phyloP scores from a whole-genome alignment of 2,113 vertebrate species.

The Myocastor coypus region DNA sequence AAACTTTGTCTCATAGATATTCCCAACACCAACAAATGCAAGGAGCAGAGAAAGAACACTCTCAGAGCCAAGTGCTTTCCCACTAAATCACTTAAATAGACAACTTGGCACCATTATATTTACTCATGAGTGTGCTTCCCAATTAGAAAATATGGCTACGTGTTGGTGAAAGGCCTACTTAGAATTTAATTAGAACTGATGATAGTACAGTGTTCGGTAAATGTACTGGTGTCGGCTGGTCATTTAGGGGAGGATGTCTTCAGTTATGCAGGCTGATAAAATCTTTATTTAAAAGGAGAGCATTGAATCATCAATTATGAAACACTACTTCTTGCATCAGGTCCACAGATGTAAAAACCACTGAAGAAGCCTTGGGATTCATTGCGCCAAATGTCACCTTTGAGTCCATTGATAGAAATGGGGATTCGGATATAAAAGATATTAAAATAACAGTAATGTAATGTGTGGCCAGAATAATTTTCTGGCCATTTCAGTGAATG shows the following conservation, averaged over 20 bases:
- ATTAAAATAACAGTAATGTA: not conserved
- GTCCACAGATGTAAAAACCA: constrained; percentile 25
- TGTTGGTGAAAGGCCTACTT: constrained; percentile 61
- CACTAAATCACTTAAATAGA: constrained; percentile 49
- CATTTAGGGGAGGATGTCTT: constrained; percentile 64
- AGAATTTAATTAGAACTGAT: constrained; percentile 73
- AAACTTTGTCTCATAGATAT: not conserved
- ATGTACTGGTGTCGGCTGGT: constrained; percentile 66
- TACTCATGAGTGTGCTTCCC: constrained; percentile 48
- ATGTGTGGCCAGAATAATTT: not conserved
- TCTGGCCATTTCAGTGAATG: not conserved
- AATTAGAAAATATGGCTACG: constrained; percentile 73
- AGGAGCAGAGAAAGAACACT: not conserved
- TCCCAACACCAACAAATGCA: not conserved
- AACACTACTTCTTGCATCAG: constrained; percentile 20
- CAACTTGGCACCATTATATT: constrained; percentile 57
- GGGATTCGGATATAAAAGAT: not conserved
- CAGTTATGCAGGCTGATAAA: constrained; percentile 66
- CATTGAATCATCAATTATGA: constrained; percentile 58
- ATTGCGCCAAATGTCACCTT: not conserved
- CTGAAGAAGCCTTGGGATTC: constrained; percentile 5
- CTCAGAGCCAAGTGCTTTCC: constrained; percentile 51
- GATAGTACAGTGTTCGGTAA: constrained; percentile 56
- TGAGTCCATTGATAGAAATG: not conserved
- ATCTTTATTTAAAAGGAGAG: constrained; percentile 59